Percentiles rank a stretch among this genome's conserved stretches.
phyloP scores from a whole-genome alignment of 2,888 invertebrate genomes.

The Drosophila neonasuta region DNA sequence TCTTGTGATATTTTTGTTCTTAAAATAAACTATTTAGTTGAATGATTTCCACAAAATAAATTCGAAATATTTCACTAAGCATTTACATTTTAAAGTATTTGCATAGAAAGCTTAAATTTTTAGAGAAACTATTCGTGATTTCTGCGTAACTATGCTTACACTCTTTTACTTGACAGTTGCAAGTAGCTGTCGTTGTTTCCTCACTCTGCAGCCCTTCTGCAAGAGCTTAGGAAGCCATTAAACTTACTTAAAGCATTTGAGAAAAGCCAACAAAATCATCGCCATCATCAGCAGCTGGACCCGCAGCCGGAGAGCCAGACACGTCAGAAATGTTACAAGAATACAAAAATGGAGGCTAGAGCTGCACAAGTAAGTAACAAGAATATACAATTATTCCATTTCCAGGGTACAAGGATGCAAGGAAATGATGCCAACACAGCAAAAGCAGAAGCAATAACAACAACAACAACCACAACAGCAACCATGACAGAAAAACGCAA shows the following conservation, averaged over 20 bases:
- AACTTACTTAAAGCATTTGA: conserved; percentile 66
- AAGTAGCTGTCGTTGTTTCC: conserved; percentile 1
- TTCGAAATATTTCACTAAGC: too few species aligned
- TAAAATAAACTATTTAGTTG: too few species aligned
- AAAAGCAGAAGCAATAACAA: conserved; percentile 10
- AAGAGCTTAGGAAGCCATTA: conserved; percentile 66
- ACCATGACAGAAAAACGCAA: conserved; percentile 26
- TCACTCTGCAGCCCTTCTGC: conserved; percentile 44
- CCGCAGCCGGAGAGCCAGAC: conserved; percentile 30
- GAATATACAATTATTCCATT: conserved; percentile 71
- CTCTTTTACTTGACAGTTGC: too few species aligned
- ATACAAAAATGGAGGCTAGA: conserved; percentile 9
- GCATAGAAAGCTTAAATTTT: too few species aligned
- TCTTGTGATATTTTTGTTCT: too few species aligned
- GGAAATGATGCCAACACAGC: conserved; percentile 40
- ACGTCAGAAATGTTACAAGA: conserved; percentile 19
- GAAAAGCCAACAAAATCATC: conserved; percentile 61
- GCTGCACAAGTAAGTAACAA: conserved; percentile 67
- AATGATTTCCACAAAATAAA: too few species aligned
- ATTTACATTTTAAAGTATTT: too few species aligned
- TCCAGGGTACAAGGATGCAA: conserved; percentile 42
- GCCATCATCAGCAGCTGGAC: conserved; percentile 54
- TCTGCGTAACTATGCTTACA: too few species aligned
- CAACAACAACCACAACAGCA: conserved; percentile 7
- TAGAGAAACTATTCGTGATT: too few species aligned